Percentiles rank a stretch among this genome's conserved stretches.
phyloP scores from a whole-genome alignment of 1,140 invertebrate genomes.

The Globodera ellingtonae region DNA sequence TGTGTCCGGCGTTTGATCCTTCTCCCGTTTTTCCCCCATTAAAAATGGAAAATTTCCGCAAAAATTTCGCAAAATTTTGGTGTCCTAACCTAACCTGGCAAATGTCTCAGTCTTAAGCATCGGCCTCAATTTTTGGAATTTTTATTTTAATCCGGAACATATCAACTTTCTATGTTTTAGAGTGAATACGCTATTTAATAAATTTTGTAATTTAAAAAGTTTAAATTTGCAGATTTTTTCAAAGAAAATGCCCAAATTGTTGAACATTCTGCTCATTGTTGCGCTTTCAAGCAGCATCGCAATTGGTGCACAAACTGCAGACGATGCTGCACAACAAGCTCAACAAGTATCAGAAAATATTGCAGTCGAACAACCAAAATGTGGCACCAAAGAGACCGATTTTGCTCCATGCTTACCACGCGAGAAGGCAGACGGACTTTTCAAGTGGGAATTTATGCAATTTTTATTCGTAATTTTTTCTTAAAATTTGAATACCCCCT shows the following conservation, averaged over 20 bases:
- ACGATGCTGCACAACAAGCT: background rate
- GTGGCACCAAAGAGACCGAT: constrained; percentile 39
- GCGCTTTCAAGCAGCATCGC: background rate
- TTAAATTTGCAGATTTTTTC: too few species aligned
- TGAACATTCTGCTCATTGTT: background rate
- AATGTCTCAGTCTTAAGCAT: too few species aligned
- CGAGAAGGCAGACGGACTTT: constrained; percentile 47
- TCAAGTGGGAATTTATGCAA: constrained; percentile 36
- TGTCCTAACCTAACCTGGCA: too few species aligned
- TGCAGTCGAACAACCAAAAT: constrained; percentile 24
- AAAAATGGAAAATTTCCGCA: too few species aligned
- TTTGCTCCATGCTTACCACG: constrained; percentile 47
- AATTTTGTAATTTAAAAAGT: too few species aligned
- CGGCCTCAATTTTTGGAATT: too few species aligned
- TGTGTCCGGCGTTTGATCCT: too few species aligned
- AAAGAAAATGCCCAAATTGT: background rate
- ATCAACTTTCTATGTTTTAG: too few species aligned
- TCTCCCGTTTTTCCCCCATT: too few species aligned
- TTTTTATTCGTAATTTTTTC: background rate
- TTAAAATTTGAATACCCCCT: constrained; percentile 1
- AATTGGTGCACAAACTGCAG: background rate
- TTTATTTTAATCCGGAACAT: too few species aligned
- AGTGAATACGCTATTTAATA: too few species aligned
- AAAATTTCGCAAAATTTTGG: too few species aligned
- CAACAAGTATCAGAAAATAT: constrained; percentile 1